phyloP scores from a whole-genome alignment of 2,113 vertebrate species.

The Sarotherodon lohbergeri region DNA sequence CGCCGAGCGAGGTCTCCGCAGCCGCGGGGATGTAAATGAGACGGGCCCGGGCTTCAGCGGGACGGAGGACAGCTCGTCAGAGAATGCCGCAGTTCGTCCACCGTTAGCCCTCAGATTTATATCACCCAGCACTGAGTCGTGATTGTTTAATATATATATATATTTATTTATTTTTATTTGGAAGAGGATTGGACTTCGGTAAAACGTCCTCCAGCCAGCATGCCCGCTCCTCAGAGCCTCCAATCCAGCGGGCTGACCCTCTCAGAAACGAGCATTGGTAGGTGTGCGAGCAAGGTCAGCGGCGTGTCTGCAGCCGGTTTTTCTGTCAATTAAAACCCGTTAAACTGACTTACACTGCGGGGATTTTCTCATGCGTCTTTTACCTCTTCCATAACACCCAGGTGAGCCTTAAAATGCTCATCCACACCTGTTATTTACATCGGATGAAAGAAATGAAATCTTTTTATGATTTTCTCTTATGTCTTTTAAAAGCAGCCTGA shows the following conservation, averaged over 20 bases:
- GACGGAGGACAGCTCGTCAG: conserved; percentile 2
- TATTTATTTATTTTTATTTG: not conserved
- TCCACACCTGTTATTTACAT: not conserved
- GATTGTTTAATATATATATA: not conserved
- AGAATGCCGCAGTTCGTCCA: conserved; percentile 34
- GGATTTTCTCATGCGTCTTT: not conserved
- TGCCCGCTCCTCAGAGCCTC: conserved; percentile 68
- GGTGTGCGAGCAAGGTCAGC: conserved; percentile 74
- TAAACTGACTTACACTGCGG: not conserved
- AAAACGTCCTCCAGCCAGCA: conserved; percentile 30
- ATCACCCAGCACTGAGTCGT: conserved; percentile 13
- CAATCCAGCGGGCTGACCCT: conserved; percentile 69
- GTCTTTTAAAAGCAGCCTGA: not conserved
- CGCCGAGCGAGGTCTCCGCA: not conserved
- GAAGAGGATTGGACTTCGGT: not conserved
- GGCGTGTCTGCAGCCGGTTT: conserved; percentile 20
- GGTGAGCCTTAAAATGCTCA: not conserved
- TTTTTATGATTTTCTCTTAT: not conserved
- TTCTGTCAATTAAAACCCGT: not conserved
- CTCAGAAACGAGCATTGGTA: conserved; percentile 72
- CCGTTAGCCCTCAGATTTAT: not conserved
- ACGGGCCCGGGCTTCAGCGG: not conserved
- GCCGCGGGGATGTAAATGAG: conserved; percentile 35
- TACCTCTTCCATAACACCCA: not conserved
- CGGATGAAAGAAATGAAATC: not conserved